A percentile compares a stretch with the other conserved stretches of the same genome.
Conservation (phyloP, 2,113 vertebrate species). For the Acinonyx jubatus region DNA sequence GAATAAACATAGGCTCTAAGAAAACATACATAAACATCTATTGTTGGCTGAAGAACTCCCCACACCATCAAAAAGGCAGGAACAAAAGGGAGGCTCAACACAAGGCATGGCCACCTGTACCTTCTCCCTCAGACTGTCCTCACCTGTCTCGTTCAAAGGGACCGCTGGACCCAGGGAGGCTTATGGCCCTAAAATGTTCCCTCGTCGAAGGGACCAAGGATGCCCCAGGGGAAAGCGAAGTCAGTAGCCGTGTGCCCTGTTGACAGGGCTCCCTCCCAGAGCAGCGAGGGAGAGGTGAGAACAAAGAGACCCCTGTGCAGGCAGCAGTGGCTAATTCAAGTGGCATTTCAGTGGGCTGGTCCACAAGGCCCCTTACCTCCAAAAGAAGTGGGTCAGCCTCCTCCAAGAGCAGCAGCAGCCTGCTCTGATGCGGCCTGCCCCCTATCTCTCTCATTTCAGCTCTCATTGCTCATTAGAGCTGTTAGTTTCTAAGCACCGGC, state of each 20-base stretch:
- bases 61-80: slow-evolving; percentile 64
- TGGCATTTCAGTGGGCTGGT: background rate
- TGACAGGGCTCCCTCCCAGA: background rate
- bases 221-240: background rate
- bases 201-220: background rate
- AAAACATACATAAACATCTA: slow-evolving; percentile 83
- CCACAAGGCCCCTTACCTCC: slow-evolving; percentile 16
- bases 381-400: slow-evolving; percentile 62
- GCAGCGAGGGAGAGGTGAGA: background rate
- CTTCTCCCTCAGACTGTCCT: background rate
- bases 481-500: slow-evolving; percentile 59
- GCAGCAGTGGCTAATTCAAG: slow-evolving; percentile 45
- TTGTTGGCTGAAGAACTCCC: slow-evolving; percentile 84
- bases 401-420: background rate
- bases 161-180: background rate
- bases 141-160: background rate
- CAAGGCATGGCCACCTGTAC: slow-evolving; percentile 53
- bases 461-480: slow-evolving; percentile 60
- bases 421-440: background rate
- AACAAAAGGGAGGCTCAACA: background rate
- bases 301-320: background rate
- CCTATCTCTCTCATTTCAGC: slow-evolving; percentile 38
- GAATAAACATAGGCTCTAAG: slow-evolving; percentile 80
- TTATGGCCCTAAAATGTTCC: background rate
- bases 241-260: background rate